Percentiles rank a stretch among this genome's conserved stretches.
These are phyloP conservation scores for Perizoma affinitatum DNA, from an alignment of 2,888 invertebrate species.

Conservation along the genomic window DNA sequence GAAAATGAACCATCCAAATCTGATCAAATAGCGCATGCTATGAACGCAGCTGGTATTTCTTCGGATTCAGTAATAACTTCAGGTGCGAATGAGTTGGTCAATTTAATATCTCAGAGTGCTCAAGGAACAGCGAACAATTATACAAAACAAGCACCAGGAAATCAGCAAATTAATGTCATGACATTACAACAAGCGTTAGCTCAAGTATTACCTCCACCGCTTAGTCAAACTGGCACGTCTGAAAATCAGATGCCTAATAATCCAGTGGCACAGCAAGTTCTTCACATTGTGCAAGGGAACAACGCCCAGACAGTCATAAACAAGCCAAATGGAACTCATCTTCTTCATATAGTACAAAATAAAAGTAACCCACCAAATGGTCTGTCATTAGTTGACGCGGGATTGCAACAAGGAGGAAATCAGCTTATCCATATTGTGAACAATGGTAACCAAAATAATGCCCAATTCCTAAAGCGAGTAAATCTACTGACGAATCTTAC, in stretches of 20 bases:
- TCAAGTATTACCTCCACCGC: slow-evolving; percentile 74
- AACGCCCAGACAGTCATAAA: slow-evolving; percentile 71
- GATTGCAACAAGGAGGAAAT: slow-evolving; percentile 74
- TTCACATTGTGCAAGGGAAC: slow-evolving; percentile 80
- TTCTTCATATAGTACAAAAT: slow-evolving; percentile 79
- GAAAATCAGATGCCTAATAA: slow-evolving; percentile 59
- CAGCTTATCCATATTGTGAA: slow-evolving; percentile 80
- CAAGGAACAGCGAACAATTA: slow-evolving; percentile 58
- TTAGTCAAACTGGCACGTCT: slow-evolving; percentile 63
- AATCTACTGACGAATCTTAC: slow-evolving; percentile 77
- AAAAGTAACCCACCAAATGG: slow-evolving; percentile 58
- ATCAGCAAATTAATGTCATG: slow-evolving; percentile 64
- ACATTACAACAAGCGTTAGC: slow-evolving; percentile 77
- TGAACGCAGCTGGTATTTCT: slow-evolving; percentile 77
- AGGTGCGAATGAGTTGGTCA: slow-evolving; percentile 72
- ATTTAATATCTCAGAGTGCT: slow-evolving; percentile 80
- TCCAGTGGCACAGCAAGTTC: slow-evolving; percentile 58
- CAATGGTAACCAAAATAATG: slow-evolving; percentile 68
- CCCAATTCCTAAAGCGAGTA: slow-evolving; percentile 76
- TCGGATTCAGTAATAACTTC: slow-evolving; percentile 53
- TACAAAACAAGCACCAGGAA: slow-evolving; percentile 55
- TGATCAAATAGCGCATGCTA: slow-evolving; percentile 76
- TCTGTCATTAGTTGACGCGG: slow-evolving; percentile 72
- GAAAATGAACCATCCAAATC: slow-evolving; percentile 46
- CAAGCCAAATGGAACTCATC: slow-evolving; percentile 65